phyloP scores from a whole-genome alignment of 2,797 vertebrate species.

The Cynopterus sphinx region DNA sequence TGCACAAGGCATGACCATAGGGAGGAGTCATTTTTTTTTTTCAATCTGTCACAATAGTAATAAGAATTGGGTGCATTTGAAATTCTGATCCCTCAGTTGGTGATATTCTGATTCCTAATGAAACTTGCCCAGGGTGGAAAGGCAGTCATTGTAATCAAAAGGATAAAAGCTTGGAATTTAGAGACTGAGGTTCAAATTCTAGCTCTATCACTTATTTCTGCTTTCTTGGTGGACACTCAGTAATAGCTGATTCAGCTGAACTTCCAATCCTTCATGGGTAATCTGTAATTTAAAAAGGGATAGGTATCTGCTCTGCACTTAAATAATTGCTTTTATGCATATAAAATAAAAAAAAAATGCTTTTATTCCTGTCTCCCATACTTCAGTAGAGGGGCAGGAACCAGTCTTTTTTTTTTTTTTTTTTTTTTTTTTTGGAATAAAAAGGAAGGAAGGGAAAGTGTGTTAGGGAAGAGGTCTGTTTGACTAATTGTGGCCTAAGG shows the following conservation, averaged over 20 bases:
- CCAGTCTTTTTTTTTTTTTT: background rate
- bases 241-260: background rate
- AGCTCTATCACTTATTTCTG: background rate
- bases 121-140: background rate
- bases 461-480: background rate
- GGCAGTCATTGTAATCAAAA: background rate
- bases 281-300: background rate
- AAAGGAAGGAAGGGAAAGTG: background rate
- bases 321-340: slow-evolving; percentile 10
- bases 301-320: background rate
- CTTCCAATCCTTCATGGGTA: background rate
- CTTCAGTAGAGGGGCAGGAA: background rate
- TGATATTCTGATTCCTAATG: background rate
- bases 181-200: slow-evolving; percentile 27
- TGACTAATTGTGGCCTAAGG: slow-evolving; percentile 3
- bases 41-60: background rate
- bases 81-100: background rate
- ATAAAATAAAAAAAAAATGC: background rate
- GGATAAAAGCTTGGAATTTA: slow-evolving; percentile 1
- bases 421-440: background rate
- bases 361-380: background rate
- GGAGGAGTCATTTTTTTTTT: background rate
- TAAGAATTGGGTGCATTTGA: background rate
- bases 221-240: background rate
- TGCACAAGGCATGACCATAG: background rate